Percentiles rank a stretch among this genome's conserved stretches.
Evolutionary conservation across 1,140 invertebrate species (phyloP).

Genomic region (Tenebrio molitor): DNA sequence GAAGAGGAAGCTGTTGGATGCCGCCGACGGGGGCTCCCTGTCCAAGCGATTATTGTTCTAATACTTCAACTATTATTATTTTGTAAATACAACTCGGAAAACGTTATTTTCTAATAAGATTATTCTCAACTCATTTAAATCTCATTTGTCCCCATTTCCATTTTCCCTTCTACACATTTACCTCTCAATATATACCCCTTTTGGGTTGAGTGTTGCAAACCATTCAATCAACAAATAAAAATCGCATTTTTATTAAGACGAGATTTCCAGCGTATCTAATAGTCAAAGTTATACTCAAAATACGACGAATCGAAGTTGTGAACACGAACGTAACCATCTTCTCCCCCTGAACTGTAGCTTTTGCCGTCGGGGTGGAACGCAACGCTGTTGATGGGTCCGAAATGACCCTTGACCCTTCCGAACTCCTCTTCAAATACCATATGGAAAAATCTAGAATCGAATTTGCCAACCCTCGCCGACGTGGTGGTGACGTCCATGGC

Average conservation of each 20-base stretch:
- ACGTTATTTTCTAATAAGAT: too few relatives aligned
- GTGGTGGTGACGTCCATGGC: constrained; percentile 99
- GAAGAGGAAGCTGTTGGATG: constrained; percentile 81
- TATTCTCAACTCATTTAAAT: too few relatives aligned
- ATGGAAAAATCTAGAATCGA: constrained; percentile 98
- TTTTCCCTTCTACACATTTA: too few relatives aligned
- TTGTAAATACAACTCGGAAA: constrained; percentile 8
- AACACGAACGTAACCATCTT: constrained; percentile 98
- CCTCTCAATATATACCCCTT: too few relatives aligned
- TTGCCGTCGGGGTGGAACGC: constrained; percentile 99
- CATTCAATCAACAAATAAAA: not conserved
- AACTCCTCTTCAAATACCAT: constrained; percentile 99
- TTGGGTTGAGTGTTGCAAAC: too few relatives aligned
- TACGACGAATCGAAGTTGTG: constrained; percentile 97
- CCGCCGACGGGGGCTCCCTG: constrained; percentile 76
- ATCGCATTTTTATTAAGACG: constrained; percentile 7
- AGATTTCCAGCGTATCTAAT: constrained; percentile 62
- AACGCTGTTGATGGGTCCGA: constrained; percentile 99
- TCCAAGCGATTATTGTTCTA: constrained; percentile 73
- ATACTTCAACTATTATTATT: constrained; percentile 10
- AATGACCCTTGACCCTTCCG: constrained; percentile 97
- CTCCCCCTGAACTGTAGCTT: constrained; percentile 96
- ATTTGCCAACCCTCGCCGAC: constrained; percentile 95
- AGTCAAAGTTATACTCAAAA: constrained; percentile 98
- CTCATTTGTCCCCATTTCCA: too few relatives aligned